These are phyloP conservation scores for Trachelus troglodyta DNA, from an alignment of 2,888 invertebrate species.

Conservation along the genomic window DNA sequence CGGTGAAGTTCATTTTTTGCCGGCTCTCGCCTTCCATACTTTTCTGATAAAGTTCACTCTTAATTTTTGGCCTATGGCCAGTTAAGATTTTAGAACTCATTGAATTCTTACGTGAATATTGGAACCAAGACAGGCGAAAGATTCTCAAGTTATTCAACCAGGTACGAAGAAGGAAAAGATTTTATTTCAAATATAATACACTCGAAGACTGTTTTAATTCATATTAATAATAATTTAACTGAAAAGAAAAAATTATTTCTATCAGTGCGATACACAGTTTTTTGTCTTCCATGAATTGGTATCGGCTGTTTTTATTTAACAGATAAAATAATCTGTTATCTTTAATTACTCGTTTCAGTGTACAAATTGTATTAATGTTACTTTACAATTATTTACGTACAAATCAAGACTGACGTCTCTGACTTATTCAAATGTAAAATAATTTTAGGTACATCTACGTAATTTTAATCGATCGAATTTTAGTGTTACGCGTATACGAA, in stretches of 20 bases:
- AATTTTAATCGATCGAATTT: neutral
- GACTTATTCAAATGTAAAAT: neutral
- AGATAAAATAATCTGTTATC: neutral
- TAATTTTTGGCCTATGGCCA: neutral
- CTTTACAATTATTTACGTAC: neutral
- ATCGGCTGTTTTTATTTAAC: neutral
- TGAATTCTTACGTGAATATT: neutral
- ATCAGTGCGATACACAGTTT: neutral
- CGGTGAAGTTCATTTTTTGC: neutral
- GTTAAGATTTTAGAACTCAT: neutral
- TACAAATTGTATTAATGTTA: neutral
- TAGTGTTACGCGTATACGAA: neutral
- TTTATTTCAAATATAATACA: neutral
- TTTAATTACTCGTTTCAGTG: neutral
- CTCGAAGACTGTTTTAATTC: neutral
- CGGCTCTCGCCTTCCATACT: neutral
- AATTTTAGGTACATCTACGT: neutral
- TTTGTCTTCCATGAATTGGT: neutral
- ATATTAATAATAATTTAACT: neutral
- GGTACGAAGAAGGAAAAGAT: neutral
- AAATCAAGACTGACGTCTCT: neutral
- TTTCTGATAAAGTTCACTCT: neutral
- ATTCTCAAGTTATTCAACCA: neutral
- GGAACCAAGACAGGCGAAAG: neutral
- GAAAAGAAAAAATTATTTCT: neutral